Conservation (phyloP, 2,113 vertebrate species). For the Delphinus delphis region DNA sequence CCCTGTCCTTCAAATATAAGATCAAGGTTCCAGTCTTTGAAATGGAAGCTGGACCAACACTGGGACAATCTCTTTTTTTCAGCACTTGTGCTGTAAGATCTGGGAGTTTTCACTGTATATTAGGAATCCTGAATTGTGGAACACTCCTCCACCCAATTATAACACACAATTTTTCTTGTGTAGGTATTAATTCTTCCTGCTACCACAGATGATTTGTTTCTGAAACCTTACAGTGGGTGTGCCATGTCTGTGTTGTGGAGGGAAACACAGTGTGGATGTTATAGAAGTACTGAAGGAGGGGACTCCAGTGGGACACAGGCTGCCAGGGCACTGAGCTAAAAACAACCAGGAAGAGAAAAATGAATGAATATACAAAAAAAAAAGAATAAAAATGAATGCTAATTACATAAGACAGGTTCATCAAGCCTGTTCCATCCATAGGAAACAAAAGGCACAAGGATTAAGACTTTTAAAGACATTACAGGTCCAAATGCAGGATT, state of each 20-base stretch:
- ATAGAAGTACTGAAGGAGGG: not conserved
- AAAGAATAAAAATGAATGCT: not conserved
- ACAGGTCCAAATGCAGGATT: not conserved
- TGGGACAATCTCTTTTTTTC: not conserved
- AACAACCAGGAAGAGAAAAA: not conserved
- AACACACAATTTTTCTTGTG: not conserved
- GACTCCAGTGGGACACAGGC: accelerated
- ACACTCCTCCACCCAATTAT: not conserved
- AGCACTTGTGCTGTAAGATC: not conserved
- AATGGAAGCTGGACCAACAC: not conserved
- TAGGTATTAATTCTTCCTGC: not conserved
- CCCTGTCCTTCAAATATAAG: not conserved
- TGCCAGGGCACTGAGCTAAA: not conserved
- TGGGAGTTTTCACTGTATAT: not conserved
- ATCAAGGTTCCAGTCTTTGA: not conserved
- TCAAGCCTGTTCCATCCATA: not conserved
- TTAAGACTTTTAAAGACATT: not conserved
- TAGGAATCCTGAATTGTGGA: not conserved
- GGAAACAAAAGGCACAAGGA: not conserved
- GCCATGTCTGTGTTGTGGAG: not conserved
- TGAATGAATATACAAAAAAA: not conserved
- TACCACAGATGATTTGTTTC: not conserved
- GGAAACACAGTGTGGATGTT: not conserved
- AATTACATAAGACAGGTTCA: not conserved
- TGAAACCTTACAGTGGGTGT: not conserved